Percentiles rank a stretch among this genome's conserved stretches.
Conservation (phyloP, 2,797 vertebrate species). For the Lithobates sylvaticus region DNA sequence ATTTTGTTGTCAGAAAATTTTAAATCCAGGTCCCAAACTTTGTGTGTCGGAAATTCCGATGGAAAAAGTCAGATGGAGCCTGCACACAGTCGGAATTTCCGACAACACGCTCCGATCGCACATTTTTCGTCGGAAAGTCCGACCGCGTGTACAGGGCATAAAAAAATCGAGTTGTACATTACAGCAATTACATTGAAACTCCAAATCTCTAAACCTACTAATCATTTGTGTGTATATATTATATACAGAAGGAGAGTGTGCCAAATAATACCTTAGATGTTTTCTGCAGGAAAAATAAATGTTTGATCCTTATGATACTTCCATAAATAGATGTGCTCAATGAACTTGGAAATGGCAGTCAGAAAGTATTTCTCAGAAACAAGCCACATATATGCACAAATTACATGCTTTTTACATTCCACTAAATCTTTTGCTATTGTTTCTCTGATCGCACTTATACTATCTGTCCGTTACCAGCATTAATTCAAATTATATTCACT, state of each 20-base stretch:
- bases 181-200: too few relatives aligned
- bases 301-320: slow-evolving; percentile 7
- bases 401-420: background rate
- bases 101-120: too few relatives aligned
- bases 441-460: background rate
- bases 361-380: background rate
- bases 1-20: too few relatives aligned
- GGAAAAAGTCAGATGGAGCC: too few relatives aligned
- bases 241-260: background rate
- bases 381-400: background rate
- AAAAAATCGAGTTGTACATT: too few relatives aligned
- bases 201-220: too few relatives aligned
- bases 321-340: background rate
- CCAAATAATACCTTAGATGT: slow-evolving; percentile 18
- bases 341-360: background rate
- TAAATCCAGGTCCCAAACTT: too few relatives aligned
- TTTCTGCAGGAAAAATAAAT: background rate
- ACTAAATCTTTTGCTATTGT: background rate
- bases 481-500: background rate
- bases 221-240: too few relatives aligned
- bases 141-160: too few relatives aligned
- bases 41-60: too few relatives aligned
- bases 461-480: background rate
- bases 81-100: too few relatives aligned
- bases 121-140: too few relatives aligned